Base-by-base conservation (phyloP, 2,797 vertebrate genomes). In the Mormyrus proboscirostris region DNA sequence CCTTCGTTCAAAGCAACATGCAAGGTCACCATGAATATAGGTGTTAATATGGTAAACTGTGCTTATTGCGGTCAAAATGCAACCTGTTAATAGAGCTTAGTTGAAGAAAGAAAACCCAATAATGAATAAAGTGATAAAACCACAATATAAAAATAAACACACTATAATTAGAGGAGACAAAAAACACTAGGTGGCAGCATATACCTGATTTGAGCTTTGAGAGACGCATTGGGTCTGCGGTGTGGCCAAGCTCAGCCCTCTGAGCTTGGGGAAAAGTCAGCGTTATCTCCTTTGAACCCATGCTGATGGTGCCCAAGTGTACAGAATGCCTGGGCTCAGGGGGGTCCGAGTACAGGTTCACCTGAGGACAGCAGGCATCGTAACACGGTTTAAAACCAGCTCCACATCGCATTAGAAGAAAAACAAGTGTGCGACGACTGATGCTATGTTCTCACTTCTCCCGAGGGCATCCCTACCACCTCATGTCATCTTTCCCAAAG, bases 271-370 rank as follows among this genome's bases (percentile, higher is more conserved):
- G 95, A 88, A 98, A 96, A 90, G 94, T 95, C 88, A 98, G 94
- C 49, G 94, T 94, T 91, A 96, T 90, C 90, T 96, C 91, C 84
- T 93, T 96, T 89, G 95, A 96, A 1, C 95, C 90, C 2, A 90
- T 89, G 0, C 89, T 90, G 69, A 95, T 14, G 0, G 91, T 90
- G 89, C 95, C 95, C 8, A 92, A 47, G 9, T 93, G 88, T n/a
- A 95, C 2, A 33, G 90, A 90, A 89, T 91, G 94, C 89, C 93
- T 94, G 3, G 97, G 95, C 91, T 89, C 94, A 0, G 96, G 96
- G 0, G 93, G 95, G 76, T 98, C 97, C 0, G 96, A 95, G 89
- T 96, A 96, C 29, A 99, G 93, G 91, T 93, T 96, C n/a, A 99
- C 97, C 98, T 99, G 92, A 84, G 4, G 55, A 55, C 50, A 51